Percentiles rank a stretch among this genome's conserved stretches.
These are phyloP conservation scores for Arctopsyche grandis DNA, from an alignment of 1,140 invertebrate species.

Conservation along the genomic window DNA sequence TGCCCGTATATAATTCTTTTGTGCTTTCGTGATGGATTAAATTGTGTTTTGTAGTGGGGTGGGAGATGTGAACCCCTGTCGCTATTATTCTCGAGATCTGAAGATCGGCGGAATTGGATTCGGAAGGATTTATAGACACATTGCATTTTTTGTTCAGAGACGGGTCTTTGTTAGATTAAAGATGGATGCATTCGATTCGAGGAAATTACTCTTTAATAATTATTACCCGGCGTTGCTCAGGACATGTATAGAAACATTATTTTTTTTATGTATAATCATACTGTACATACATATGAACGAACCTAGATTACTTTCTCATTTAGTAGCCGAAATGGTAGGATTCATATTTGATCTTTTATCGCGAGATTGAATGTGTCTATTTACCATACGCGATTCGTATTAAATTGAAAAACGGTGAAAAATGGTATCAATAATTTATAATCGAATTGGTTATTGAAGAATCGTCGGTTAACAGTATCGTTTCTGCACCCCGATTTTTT, in stretches of 20 bases:
- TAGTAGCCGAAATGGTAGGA: no score
- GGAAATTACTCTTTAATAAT: slow-evolving; percentile 14
- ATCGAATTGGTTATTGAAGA: no score
- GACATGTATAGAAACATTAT: no score
- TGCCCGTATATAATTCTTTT: slow-evolving; percentile 1
- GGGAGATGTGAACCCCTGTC: not conserved
- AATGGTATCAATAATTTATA: no score
- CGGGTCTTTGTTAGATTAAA: slow-evolving; percentile 15
- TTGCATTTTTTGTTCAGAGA: slow-evolving; percentile 42
- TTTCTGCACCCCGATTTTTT: not conserved
- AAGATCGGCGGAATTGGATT: slow-evolving; percentile 48
- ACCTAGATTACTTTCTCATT: no score
- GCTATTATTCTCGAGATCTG: slow-evolving; percentile 37
- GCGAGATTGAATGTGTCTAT: not conserved
- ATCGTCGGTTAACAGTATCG: no score
- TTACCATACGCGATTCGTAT: not conserved
- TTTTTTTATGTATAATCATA: no score
- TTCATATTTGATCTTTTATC: no score
- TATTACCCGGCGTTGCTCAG: not conserved
- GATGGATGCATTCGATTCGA: slow-evolving; percentile 7
- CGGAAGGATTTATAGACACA: slow-evolving; percentile 47
- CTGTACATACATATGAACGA: no score
- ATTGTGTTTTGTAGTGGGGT: slow-evolving; percentile 32
- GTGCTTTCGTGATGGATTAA: slow-evolving; percentile 45
- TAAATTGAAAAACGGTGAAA: not conserved